Conservation (phyloP, 1,140 invertebrate genomes). For the Mylabris phalerata region DNA sequence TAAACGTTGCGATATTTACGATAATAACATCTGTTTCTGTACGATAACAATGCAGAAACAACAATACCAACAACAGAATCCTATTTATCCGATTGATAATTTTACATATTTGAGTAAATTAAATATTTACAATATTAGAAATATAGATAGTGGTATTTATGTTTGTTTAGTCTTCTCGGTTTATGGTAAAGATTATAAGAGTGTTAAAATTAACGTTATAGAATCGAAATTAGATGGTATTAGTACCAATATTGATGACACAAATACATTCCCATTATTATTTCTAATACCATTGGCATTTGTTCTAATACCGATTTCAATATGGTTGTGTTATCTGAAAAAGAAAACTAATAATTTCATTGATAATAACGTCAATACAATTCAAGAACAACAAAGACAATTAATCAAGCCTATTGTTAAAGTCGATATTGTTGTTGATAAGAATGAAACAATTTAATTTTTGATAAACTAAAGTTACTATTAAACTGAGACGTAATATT, state of each 20-base stretch:
- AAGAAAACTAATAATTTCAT: slow-evolving; percentile 14
- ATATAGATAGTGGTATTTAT: slow-evolving; percentile 33
- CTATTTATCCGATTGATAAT: slow-evolving; percentile 18
- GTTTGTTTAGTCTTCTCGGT: slow-evolving; percentile 35
- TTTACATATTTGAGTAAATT: slow-evolving; percentile 35
- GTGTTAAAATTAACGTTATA: slow-evolving; percentile 26
- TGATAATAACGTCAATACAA: slow-evolving; percentile 9
- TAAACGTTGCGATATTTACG: slow-evolving; percentile 28
- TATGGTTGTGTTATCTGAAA: slow-evolving; percentile 34
- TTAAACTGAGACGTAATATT: too few relatives aligned
- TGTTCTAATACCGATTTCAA: slow-evolving; percentile 25
- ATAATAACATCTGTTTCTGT: slow-evolving; percentile 27
- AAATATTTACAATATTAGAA: slow-evolving; percentile 30
- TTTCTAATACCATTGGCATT: slow-evolving; percentile 33
- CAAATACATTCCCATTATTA: slow-evolving; percentile 24
- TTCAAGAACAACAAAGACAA: slow-evolving; percentile 19
- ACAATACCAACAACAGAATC: background rate
- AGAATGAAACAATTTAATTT: background rate
- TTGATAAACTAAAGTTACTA: too few relatives aligned
- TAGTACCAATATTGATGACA: background rate
- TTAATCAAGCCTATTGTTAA: slow-evolving; percentile 13
- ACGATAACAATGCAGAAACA: slow-evolving; percentile 15
- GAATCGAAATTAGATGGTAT: slow-evolving; percentile 7
- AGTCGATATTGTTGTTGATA: background rate
- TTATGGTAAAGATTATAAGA: slow-evolving; percentile 28